Conservation (phyloP, 2,797 vertebrate species). For the Arctocebus calabarensis region DNA sequence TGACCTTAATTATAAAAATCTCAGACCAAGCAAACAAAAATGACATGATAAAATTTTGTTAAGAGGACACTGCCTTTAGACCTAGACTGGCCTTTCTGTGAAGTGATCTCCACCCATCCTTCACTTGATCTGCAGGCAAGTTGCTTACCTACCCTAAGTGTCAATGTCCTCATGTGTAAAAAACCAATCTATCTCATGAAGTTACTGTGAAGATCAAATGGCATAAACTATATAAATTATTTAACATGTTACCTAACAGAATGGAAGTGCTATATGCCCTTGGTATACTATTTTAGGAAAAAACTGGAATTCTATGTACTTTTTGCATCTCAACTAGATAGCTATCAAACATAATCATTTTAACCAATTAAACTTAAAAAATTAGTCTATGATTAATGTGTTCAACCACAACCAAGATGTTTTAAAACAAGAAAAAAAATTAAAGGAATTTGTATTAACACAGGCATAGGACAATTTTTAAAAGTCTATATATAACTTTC, state of each 20-base stretch:
- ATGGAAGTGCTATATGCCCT: neutral
- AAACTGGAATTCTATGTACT: neutral
- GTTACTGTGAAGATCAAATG: neutral
- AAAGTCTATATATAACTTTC: neutral
- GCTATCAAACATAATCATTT: neutral
- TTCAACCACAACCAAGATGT: neutral
- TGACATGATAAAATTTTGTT: neutral
- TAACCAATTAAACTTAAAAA: neutral
- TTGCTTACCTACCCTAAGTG: neutral
- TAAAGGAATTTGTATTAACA: neutral
- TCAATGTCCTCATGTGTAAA: neutral
- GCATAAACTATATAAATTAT: neutral
- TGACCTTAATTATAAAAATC: neutral
- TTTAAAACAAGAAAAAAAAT: neutral
- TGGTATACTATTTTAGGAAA: neutral
- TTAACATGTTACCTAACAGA: neutral
- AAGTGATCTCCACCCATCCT: neutral
- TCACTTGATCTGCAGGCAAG: neutral
- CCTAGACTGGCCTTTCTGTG: neutral
- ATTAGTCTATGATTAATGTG: neutral
- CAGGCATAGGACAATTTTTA: neutral
- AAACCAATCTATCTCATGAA: neutral
- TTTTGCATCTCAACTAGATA: neutral
- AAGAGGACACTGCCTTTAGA: neutral
- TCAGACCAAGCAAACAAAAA: neutral